Conservation (phyloP, 1,140 invertebrate genomes). For the Aphaenogaster ashmeadi region DNA sequence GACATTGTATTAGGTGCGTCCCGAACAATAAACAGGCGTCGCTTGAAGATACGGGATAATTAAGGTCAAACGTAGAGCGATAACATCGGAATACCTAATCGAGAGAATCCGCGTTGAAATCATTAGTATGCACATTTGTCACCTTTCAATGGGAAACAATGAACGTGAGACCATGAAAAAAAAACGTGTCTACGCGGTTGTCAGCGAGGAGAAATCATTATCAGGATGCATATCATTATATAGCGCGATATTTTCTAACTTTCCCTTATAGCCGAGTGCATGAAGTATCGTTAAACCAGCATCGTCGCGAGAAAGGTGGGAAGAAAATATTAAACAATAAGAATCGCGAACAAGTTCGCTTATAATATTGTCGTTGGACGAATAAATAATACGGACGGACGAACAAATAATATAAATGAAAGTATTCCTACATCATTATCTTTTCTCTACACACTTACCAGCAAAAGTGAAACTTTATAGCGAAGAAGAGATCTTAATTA, state of each 20-base stretch:
- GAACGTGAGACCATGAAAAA: slow-evolving; percentile 43
- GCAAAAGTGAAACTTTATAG: background rate
- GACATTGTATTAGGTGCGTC: background rate
- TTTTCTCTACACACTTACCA: background rate
- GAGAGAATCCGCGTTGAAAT: slow-evolving; percentile 43
- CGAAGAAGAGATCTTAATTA: background rate
- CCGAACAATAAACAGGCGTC: slow-evolving; percentile 18
- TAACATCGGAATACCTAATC: slow-evolving; percentile 62
- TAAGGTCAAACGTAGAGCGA: slow-evolving; percentile 42
- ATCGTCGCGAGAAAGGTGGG: background rate
- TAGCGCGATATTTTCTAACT: slow-evolving; percentile 12
- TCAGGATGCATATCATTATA: slow-evolving; percentile 16
- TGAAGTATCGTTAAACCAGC: background rate
- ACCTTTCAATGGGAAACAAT: slow-evolving; percentile 47
- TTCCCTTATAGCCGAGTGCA: background rate
- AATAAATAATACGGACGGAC: background rate
- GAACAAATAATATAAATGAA: background rate
- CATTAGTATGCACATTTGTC: slow-evolving; percentile 52
- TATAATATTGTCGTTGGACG: background rate
- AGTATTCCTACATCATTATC: background rate
- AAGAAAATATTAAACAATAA: slow-evolving; percentile 7
- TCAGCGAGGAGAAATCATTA: slow-evolving; percentile 24
- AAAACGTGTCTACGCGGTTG: background rate
- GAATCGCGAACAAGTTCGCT: background rate
- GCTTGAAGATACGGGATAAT: slow-evolving; percentile 48